Base-by-base conservation (phyloP, 2,888 invertebrate species). In the Neoaliturus tenellus region DNA sequence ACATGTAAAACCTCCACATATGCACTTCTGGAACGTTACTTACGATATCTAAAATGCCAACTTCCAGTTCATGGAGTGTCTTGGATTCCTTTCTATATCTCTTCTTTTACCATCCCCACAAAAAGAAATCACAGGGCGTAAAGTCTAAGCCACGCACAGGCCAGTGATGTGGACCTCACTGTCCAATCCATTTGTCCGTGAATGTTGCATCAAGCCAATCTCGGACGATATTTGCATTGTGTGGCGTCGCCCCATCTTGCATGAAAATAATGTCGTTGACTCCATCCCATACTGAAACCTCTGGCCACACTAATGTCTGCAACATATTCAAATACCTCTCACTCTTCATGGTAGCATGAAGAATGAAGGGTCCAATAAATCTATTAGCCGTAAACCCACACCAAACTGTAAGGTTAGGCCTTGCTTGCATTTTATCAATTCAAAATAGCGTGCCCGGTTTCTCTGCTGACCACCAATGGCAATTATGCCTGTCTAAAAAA, bases 391-490 rank as follows among this genome's bases (percentile, higher is more conserved):
- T 71, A 75, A 75, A 75, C 48, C 48, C 75, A 75, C 28, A 48
- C 20, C 44, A 71, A 20, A 71, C 71, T 75, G 75, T 75, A 75
- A 75, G 41, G n/a, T 75, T 75, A 75, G 75, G 75, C 44, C 75
- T 75, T n/a, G 75, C 23, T 75, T 75, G 75, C 23, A 35, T 69
- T 33, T 8, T 48, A 20, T 75, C 41, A 41, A 75, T 41, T 25
- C 44, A 44, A 75, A 75, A 75, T 25, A 8, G 44, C 44, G 14
- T 41, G 28, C 25, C 35, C 3, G 31, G 73, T 35, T 6, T 73
- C 31, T 73, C 10, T 73, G 73, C 31, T 33, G 73, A 20, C 31
- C 31, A 20, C 5, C 35, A 73, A 20, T 62, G 28, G 31, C 8
- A 25, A 62, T 62, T 55, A 23, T 55, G 17, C 39, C 39, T 39